Evolutionary conservation across 2,113 vertebrate species (phyloP).

Genomic region (Oncorhynchus keta): DNA sequence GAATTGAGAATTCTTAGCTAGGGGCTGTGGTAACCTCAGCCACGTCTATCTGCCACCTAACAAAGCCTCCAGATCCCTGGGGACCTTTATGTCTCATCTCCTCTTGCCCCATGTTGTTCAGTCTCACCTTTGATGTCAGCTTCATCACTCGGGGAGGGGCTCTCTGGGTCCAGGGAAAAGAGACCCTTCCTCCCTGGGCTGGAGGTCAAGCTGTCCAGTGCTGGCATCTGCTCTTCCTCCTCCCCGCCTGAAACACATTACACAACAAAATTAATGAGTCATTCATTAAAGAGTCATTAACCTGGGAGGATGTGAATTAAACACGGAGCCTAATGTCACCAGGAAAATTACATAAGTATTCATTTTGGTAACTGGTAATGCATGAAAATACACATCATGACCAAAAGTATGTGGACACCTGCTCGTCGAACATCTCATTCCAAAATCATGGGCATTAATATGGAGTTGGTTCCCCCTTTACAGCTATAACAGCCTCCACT

Average conservation of each 20-base stretch:
- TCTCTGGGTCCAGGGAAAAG: constrained; percentile 57
- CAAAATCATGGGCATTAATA: too few relatives aligned
- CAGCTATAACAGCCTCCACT: too few relatives aligned
- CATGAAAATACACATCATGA: background rate
- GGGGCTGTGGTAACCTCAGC: too few relatives aligned
- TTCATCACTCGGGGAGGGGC: constrained; percentile 73
- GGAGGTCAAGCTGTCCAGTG: constrained; percentile 72
- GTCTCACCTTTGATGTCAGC: constrained; percentile 73
- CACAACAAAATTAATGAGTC: background rate
- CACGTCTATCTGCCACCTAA: background rate
- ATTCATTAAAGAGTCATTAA: background rate
- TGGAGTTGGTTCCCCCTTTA: too few relatives aligned
- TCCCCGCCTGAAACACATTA: constrained; percentile 48
- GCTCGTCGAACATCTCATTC: too few relatives aligned
- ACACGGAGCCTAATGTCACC: background rate
- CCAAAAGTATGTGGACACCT: too few relatives aligned
- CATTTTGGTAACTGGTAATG: background rate
- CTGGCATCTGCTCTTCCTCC: constrained; percentile 69
- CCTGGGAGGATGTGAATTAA: too few relatives aligned
- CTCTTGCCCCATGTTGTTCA: constrained; percentile 8
- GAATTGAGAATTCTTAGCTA: too few relatives aligned
- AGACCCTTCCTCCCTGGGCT: constrained; percentile 68
- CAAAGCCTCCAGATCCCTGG: constrained; percentile 17
- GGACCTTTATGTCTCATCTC: constrained; percentile 30
- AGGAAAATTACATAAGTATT: background rate